Percentiles rank a stretch among this genome's conserved stretches.
Conservation (phyloP, 2,797 vertebrate genomes). For the Enteromius mattozi region DNA sequence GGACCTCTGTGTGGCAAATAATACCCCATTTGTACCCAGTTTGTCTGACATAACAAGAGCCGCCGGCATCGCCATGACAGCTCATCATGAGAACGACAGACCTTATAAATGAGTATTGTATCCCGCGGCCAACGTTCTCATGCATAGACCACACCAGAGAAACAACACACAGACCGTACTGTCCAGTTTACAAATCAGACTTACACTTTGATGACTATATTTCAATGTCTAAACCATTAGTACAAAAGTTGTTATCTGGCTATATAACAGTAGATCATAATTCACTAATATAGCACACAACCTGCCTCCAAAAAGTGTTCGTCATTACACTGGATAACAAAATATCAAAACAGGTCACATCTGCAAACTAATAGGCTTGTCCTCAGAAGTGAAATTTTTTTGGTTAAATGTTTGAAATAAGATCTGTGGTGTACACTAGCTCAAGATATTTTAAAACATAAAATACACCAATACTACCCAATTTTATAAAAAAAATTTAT, state of each 20-base stretch:
- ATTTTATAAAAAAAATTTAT: not conserved
- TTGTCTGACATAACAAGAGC: slow-evolving; percentile 90
- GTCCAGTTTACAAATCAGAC: slow-evolving; percentile 59
- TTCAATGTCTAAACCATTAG: not conserved
- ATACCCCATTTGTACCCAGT: slow-evolving; percentile 91
- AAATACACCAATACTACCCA: not conserved
- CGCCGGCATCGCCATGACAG: slow-evolving; percentile 81
- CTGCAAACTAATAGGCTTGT: not conserved
- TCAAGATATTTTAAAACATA: not conserved
- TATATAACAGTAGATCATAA: not conserved
- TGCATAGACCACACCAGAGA: slow-evolving; percentile 74
- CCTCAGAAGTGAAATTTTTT: not conserved
- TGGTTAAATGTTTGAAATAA: not conserved
- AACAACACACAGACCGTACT: slow-evolving; percentile 58
- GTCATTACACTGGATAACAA: not conserved
- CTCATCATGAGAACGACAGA: slow-evolving; percentile 80
- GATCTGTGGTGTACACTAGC: not conserved
- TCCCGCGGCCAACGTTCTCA: slow-evolving; percentile 55
- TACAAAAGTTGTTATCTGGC: not conserved
- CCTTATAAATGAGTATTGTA: slow-evolving; percentile 80
- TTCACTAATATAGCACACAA: not conserved
- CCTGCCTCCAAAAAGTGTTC: not conserved
- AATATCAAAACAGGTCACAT: not conserved
- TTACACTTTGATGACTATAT: not conserved
- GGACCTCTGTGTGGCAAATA: slow-evolving; percentile 89